These are phyloP conservation scores for Trogon surrucura DNA, from an alignment of 2,113 vertebrate species.

Conservation along the genomic window DNA sequence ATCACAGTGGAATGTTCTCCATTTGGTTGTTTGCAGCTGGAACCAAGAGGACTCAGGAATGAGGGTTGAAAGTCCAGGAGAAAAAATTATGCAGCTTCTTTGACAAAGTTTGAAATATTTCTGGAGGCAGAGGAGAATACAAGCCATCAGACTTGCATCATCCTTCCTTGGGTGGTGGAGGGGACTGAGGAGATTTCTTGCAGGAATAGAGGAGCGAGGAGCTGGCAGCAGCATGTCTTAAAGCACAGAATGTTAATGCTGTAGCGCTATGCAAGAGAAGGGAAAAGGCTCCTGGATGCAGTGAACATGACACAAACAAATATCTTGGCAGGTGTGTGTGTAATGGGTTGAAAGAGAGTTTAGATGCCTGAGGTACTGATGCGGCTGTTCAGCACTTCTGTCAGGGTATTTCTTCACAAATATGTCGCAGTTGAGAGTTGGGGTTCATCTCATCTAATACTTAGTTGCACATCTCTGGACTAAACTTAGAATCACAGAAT, in stretches of 20 bases:
- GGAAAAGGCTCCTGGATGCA: background rate
- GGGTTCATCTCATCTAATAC: background rate
- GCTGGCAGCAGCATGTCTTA: background rate
- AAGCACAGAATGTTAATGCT: background rate
- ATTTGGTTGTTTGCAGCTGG: background rate
- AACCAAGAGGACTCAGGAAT: background rate
- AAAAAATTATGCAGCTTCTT: background rate
- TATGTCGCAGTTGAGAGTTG: rapidly evolving
- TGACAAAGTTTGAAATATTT: background rate
- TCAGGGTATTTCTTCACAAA: background rate
- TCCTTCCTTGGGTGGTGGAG: rapidly evolving
- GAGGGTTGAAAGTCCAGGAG: background rate
- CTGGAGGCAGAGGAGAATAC: background rate
- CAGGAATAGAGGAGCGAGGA: background rate
- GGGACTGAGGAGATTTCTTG: background rate
- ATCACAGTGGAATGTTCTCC: background rate
- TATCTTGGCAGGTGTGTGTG: background rate
- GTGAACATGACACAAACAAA: background rate
- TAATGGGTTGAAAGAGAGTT: background rate
- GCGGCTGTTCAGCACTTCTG: background rate
- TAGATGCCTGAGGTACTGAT: background rate
- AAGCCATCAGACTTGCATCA: background rate
- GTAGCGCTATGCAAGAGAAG: background rate
- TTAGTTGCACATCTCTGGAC: background rate
- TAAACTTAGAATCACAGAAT: background rate